Percentiles rank a stretch among this genome's conserved stretches.
These are phyloP conservation scores for Anniella stebbinsi DNA, from an alignment of 2,797 vertebrate genomes.

Conservation along the genomic window DNA sequence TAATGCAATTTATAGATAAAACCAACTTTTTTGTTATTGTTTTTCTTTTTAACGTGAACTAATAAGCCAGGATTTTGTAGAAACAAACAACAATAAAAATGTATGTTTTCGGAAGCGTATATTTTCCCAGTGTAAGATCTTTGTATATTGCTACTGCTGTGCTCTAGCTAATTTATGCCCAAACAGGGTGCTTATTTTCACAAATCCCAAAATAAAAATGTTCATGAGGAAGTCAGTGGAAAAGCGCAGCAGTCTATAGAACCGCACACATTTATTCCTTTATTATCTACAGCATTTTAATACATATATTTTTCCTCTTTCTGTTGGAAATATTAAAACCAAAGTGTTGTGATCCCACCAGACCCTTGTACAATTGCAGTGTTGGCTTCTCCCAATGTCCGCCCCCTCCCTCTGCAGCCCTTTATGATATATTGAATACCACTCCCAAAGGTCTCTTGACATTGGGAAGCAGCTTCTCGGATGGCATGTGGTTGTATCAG, in stretches of 20 bases:
- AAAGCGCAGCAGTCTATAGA: not conserved
- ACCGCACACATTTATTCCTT: not conserved
- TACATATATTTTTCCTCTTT: not conserved
- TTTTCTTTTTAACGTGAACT: slow-evolving; percentile 44
- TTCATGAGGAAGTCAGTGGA: not conserved
- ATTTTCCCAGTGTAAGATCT: not conserved
- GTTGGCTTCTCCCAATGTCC: not conserved
- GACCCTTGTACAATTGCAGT: not conserved
- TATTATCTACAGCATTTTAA: not conserved
- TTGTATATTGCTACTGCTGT: not conserved
- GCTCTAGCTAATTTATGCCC: slow-evolving; percentile 13
- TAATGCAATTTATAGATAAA: slow-evolving; percentile 48
- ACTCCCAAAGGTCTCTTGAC: not conserved
- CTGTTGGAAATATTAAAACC: not conserved
- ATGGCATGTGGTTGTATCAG: not conserved
- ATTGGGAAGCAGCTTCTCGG: not conserved
- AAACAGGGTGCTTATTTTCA: not conserved
- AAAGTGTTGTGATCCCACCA: not conserved
- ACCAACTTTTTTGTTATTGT: slow-evolving; percentile 16
- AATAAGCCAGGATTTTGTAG: slow-evolving; percentile 29
- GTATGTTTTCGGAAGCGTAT: slow-evolving; percentile 44
- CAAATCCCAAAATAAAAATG: slow-evolving; percentile 25
- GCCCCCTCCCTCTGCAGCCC: not conserved
- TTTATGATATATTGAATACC: not conserved
- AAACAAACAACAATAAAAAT: slow-evolving; percentile 7